These are phyloP conservation scores for Polymixis lichenea DNA, from an alignment of 2,888 invertebrate species.

Conservation along the genomic window DNA sequence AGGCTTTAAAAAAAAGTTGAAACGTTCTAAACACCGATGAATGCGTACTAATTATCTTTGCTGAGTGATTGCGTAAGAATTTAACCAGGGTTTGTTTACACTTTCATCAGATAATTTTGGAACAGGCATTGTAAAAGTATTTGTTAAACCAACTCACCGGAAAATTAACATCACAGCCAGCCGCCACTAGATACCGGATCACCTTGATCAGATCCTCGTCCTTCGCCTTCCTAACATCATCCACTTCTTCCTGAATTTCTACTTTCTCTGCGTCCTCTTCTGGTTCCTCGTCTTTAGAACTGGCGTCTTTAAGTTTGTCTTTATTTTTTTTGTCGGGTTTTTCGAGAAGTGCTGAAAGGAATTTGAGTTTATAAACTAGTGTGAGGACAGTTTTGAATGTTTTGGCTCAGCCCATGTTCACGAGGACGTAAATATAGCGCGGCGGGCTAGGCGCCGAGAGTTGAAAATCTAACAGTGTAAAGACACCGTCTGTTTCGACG, in stretches of 20 bases:
- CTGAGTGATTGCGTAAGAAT: not conserved
- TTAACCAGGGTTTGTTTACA: not conserved
- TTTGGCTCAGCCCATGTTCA: not conserved
- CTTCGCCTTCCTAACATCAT: conserved; percentile 61
- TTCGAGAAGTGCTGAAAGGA: conserved; percentile 79
- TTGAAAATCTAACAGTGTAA: too few species aligned
- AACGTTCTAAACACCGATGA: not conserved
- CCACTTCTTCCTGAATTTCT: conserved; percentile 60
- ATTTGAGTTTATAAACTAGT: not conserved
- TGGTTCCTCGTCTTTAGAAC: conserved; percentile 22
- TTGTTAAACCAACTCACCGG: conserved; percentile 90
- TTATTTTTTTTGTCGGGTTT: conserved; percentile 70
- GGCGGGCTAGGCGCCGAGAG: too few species aligned
- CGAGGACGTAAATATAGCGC: too few species aligned
- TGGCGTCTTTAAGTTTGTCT: conserved; percentile 55
- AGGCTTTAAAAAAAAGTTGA: not conserved
- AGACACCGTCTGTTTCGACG: too few species aligned
- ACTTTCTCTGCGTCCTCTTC: conserved; percentile 59
- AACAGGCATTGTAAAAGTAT: not conserved
- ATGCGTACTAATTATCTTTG: not conserved
- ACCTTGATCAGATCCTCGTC: conserved; percentile 82
- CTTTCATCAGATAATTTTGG: not conserved
- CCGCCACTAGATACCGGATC: conserved; percentile 93
- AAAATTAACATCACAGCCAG: conserved; percentile 94
- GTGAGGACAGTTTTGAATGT: too few species aligned